Conservation (phyloP, 2,797 vertebrate genomes). For the Coracias cyanogaster region DNA sequence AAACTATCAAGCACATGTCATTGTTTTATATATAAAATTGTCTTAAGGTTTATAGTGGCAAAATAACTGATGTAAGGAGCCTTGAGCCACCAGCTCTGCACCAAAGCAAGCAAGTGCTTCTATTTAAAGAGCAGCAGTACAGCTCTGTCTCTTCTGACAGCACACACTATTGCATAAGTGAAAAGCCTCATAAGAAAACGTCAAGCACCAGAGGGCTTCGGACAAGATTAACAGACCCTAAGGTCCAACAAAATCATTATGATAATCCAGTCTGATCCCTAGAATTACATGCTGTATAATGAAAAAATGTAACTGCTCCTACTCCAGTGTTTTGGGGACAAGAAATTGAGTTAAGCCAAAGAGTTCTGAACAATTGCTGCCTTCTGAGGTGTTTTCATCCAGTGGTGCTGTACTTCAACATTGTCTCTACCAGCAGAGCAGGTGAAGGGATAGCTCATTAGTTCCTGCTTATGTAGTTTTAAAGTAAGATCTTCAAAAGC, state of each 20-base stretch:
- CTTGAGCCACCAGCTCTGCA: neutral
- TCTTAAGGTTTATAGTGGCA: neutral
- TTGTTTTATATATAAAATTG: neutral
- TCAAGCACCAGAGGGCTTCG: neutral
- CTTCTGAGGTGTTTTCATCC: neutral
- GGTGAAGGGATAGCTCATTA: neutral
- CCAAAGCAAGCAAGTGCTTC: neutral
- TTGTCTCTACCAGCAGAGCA: neutral
- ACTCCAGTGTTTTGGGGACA: neutral
- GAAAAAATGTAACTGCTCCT: neutral
- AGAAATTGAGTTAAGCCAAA: neutral
- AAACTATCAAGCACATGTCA: neutral
- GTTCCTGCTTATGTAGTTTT: neutral
- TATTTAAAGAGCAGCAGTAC: neutral
- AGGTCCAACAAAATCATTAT: neutral
- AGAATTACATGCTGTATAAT: neutral
- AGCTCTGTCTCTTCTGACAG: neutral
- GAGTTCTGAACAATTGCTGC: neutral
- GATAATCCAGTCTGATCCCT: neutral
- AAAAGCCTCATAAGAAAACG: neutral
- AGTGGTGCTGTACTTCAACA: neutral
- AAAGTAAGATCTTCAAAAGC: neutral
- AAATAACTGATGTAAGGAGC: neutral
- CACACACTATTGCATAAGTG: neutral
- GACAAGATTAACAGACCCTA: neutral